Base-by-base conservation (phyloP, 2,888 invertebrate genomes). In the Beris morrisii region DNA sequence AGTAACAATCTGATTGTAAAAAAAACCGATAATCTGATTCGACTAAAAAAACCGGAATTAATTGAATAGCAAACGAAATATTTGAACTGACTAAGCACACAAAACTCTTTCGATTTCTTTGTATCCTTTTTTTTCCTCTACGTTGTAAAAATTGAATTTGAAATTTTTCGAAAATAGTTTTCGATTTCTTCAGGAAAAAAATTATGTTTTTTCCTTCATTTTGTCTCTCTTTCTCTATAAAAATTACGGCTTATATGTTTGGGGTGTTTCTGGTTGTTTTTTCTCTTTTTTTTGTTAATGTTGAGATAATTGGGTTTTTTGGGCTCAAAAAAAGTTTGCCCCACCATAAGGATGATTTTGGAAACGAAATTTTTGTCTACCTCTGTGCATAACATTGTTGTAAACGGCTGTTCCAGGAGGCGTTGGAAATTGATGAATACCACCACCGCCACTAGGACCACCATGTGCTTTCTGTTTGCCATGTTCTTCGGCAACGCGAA, bases 401-500 rank as follows among this genome's bases (percentile, higher is more conserved):
- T 75, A 80, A 72, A 13, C 72, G 65, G 43, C 69, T 28, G 72
- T 72, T 67, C 75, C 76, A 68, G 76, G 76, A 63, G 73, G 61
- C 52, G 38, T 30, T 61, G 61, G 46, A 32, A 65, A 50, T 65
- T 67, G 64, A 50, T 58, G 56, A 50, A 7, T 2, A 4, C 38
- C 12, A 15, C 5, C 75, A 69, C 74, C 75, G 79, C 38, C 38
- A 22, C 22, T 3, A 48, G 12, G 6, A 9, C 38, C 12, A 15
- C 9, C 75, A 70, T 78, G 79, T 59, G 77, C 75, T 74, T 81
- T 81, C 69, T 77, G 77, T 73, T 80, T 79, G 70, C 81, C 81
- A 70, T 81, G 81, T 73, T 81, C 81, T 74, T 81, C 81, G 65
- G 81, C 81, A 70, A 85, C 79, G 54, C 84, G 81, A 30, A 96